Percentiles rank a stretch among this genome's conserved stretches.
Evolutionary conservation across 1,140 invertebrate genomes (phyloP).

Genomic region (Plodia interpunctella): DNA sequence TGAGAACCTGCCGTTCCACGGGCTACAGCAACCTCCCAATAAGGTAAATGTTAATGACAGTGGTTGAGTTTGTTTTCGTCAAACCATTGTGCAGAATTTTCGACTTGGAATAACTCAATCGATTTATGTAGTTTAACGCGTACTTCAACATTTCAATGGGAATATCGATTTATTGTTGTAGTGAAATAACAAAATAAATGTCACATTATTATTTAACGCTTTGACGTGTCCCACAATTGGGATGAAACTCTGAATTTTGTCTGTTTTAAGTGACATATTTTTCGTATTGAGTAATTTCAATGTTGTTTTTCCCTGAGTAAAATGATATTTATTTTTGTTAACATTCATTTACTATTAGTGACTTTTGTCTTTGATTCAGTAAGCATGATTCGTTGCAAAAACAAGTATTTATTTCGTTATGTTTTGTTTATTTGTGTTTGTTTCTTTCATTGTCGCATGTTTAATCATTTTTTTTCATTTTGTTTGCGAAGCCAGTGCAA

Average conservation of each 20-base stretch:
- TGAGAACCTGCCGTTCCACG: constrained; percentile 95
- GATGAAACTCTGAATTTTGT: too few relatives aligned
- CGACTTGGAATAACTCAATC: constrained; percentile 9
- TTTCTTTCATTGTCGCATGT: constrained; percentile 30
- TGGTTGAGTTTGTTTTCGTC: not conserved
- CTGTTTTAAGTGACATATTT: too few relatives aligned
- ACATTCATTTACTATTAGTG: too few relatives aligned
- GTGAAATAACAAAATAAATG: too few relatives aligned
- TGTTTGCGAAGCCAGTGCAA: constrained; percentile 64
- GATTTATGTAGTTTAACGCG: not conserved
- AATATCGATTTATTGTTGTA: not conserved
- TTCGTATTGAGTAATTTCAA: too few relatives aligned
- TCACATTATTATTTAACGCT: too few relatives aligned
- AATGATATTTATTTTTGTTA: too few relatives aligned
- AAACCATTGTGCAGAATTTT: too few relatives aligned
- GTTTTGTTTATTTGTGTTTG: not conserved
- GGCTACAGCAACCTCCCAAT: constrained; percentile 91
- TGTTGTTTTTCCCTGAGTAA: too few relatives aligned
- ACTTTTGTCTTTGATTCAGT: not conserved
- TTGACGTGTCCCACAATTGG: too few relatives aligned
- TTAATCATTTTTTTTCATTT: constrained; percentile 57
- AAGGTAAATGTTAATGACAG: constrained; percentile 81
- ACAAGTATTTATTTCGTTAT: constrained; percentile 14
- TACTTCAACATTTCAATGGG: too few relatives aligned
- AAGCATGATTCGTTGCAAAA: not conserved